Percentiles rank a stretch among this genome's conserved stretches.
These are phyloP conservation scores for Dichetophora obliterata DNA, from an alignment of 2,888 invertebrate species.

Conservation along the genomic window DNA sequence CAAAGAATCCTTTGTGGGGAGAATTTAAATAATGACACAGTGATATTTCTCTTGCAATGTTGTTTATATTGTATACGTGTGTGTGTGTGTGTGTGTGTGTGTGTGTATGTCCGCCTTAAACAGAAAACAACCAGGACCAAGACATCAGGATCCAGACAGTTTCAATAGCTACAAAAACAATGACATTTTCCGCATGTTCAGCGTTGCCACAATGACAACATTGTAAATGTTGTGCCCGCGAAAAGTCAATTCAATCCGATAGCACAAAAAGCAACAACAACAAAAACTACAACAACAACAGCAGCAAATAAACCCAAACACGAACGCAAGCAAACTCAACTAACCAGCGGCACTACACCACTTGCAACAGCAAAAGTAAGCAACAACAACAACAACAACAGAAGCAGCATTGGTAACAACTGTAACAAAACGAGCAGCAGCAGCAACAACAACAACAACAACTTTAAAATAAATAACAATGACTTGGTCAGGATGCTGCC, in stretches of 20 bases:
- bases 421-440: not conserved
- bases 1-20: too few species aligned
- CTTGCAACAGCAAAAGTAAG: not conserved
- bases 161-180: not conserved
- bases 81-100: too few species aligned
- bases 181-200: conserved; percentile 12
- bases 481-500: not conserved
- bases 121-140: too few species aligned
- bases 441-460: not conserved
- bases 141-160: not conserved
- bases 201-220: conserved; percentile 17
- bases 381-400: not conserved
- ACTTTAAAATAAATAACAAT: not conserved
- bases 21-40: too few species aligned
- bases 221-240: conserved; percentile 9
- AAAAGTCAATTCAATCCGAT: conserved; percentile 14
- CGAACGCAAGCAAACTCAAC: not conserved
- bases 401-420: not conserved
- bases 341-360: conserved; percentile 1
- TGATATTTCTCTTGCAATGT: too few species aligned
- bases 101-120: too few species aligned
- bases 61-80: too few species aligned
- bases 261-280: not conserved
- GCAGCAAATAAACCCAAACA: not conserved
- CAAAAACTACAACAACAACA: not conserved